Evolutionary conservation across 2,113 vertebrate species (phyloP).

Genomic region (Pseudopodoces humilis): DNA sequence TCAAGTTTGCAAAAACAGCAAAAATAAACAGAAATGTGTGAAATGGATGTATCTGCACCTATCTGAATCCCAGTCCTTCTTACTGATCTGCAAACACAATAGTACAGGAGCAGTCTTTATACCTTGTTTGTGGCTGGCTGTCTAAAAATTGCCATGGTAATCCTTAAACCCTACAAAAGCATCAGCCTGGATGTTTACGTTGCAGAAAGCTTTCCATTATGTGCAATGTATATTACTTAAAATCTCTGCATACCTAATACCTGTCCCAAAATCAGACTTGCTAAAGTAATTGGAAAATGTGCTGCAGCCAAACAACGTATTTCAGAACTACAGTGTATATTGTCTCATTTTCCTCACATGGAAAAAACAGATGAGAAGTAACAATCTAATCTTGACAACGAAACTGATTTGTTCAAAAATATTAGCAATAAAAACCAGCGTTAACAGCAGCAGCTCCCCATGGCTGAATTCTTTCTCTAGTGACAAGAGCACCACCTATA

Average conservation of each 20-base stretch:
- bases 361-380: neutral
- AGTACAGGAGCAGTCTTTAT: neutral
- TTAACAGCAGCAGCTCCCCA: neutral
- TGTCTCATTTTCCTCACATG: neutral
- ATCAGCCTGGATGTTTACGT: neutral
- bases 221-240: neutral
- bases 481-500: slow-evolving; percentile 61
- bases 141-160: neutral
- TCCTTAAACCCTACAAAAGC: neutral
- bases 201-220: neutral
- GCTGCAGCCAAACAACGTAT: neutral
- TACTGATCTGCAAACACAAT: neutral
- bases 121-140: neutral
- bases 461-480: neutral
- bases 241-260: neutral
- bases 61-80: neutral
- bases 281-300: neutral
- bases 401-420: neutral
- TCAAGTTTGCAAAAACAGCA: neutral
- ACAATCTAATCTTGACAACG: neutral
- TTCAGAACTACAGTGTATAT: neutral
- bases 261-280: neutral
- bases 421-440: neutral
- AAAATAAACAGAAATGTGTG: neutral
- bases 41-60: neutral